phyloP scores from a whole-genome alignment of 2,888 invertebrate species.

The Drosophila sordidapex region DNA sequence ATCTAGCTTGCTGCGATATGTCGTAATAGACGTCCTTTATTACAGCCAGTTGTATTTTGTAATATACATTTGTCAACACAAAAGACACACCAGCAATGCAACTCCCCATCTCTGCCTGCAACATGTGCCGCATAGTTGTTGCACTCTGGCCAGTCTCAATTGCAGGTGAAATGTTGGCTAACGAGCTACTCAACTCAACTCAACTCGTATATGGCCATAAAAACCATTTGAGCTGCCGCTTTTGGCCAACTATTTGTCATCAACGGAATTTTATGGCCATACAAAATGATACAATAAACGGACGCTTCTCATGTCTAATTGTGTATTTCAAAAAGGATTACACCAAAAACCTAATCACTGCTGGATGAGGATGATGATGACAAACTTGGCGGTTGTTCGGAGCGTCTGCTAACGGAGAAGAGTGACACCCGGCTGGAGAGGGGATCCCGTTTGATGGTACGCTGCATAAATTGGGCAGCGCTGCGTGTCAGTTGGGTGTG shows the following conservation, averaged over 20 bases:
- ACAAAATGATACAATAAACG: conserved; percentile 35
- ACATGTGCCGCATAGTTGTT: conserved; percentile 27
- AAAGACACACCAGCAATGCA: conserved; percentile 46
- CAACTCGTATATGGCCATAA: conserved; percentile 40
- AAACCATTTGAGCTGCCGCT: conserved; percentile 25
- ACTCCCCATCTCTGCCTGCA: neutral
- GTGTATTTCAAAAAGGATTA: conserved; percentile 2
- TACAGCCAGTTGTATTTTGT: conserved; percentile 72
- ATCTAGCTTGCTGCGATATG: conserved; percentile 37
- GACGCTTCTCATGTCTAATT: conserved; percentile 12
- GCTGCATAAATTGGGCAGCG: conserved; percentile 1
- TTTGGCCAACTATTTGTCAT: conserved; percentile 49
- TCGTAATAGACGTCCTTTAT: conserved; percentile 69
- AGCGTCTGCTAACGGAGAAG: neutral
- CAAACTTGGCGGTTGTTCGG: neutral
- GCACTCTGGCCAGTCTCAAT: conserved; percentile 17
- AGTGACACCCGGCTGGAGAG: conserved; percentile 28
- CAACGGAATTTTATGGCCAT: conserved; percentile 39
- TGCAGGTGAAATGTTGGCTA: conserved; percentile 60
- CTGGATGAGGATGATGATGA: neutral
- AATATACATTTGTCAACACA: conserved; percentile 77
- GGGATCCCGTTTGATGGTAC: conserved; percentile 10
- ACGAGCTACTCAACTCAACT: conserved; percentile 44
- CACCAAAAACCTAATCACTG: neutral
- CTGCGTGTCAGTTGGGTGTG: neutral